Conservation (phyloP, 2,888 invertebrate species). For the Drosophila cognata region DNA sequence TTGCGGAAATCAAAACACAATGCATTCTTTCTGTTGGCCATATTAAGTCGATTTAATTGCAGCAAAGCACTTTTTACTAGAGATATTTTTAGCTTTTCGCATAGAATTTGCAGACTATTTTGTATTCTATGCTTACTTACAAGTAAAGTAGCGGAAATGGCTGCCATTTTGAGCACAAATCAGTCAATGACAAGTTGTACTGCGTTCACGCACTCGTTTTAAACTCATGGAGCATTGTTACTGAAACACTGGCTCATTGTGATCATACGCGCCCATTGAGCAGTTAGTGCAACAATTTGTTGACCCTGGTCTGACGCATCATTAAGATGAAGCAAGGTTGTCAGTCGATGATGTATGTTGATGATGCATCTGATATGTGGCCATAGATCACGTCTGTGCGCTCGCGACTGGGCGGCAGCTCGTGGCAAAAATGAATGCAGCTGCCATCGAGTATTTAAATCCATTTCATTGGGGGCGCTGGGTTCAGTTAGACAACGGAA, state of each 20-base stretch:
- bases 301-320: conserved; percentile 58
- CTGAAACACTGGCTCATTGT: background rate
- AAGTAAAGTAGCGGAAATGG: conserved; percentile 33
- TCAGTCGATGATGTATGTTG: conserved; percentile 21
- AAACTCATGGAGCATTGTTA: background rate
- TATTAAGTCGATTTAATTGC: background rate
- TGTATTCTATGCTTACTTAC: background rate
- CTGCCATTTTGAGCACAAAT: conserved; percentile 17
- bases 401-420: conserved; percentile 16
- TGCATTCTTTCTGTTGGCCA: background rate
- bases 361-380: conserved; percentile 59
- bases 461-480: conserved; percentile 36
- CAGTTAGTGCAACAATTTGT: conserved; percentile 7
- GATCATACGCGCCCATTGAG: conserved; percentile 33
- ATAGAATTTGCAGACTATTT: background rate
- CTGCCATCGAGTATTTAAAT: conserved; percentile 47
- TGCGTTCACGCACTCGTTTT: background rate
- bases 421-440: conserved; percentile 26
- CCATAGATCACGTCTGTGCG: conserved; percentile 64
- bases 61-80: background rate
- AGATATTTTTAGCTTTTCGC: background rate
- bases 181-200: conserved; percentile 23
- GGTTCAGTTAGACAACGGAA: conserved; percentile 47
- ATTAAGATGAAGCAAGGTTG: conserved; percentile 42
- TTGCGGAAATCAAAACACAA: conserved; percentile 1